These are phyloP conservation scores for Oscheius sp. DNA, from an alignment of 2,888 invertebrate species.

Conservation along the genomic window DNA sequence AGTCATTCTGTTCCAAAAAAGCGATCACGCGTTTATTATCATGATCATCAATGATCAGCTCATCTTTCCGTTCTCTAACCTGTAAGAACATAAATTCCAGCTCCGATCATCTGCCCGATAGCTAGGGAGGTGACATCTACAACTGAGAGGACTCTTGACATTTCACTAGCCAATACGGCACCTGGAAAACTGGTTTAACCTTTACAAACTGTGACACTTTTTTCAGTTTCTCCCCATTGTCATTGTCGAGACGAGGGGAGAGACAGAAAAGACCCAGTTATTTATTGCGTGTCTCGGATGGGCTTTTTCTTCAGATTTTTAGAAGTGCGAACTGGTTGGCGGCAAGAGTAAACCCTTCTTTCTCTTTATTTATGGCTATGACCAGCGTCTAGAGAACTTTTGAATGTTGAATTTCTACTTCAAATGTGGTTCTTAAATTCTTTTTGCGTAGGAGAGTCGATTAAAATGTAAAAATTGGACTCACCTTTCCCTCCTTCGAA, in stretches of 20 bases:
- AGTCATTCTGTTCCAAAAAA: not conserved
- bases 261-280: not conserved
- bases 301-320: not conserved
- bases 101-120: constrained; percentile 52
- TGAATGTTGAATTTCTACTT: not conserved
- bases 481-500: constrained; percentile 7
- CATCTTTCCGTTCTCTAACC: constrained; percentile 1
- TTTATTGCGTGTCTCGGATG: not conserved
- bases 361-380: no score
- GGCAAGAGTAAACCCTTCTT: no score
- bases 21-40: not conserved
- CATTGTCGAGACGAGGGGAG: not conserved
- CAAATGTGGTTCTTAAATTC: not conserved
- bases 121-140: constrained; percentile 46
- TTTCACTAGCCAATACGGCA: constrained; percentile 33
- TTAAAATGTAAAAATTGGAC: not conserved
- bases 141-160: constrained; percentile 38
- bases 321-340: not conserved
- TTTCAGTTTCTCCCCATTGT: not conserved
- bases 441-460: not conserved
- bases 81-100: constrained; percentile 49
- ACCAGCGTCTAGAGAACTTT: not conserved
- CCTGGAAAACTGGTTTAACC: not conserved
- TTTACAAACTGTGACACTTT: not conserved
- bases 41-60: not conserved